Evolutionary conservation across 2,888 invertebrate genomes (phyloP), one percentile per base, ranked within the genome.

Genomic region (Lithophane semibrunnea): DNA sequence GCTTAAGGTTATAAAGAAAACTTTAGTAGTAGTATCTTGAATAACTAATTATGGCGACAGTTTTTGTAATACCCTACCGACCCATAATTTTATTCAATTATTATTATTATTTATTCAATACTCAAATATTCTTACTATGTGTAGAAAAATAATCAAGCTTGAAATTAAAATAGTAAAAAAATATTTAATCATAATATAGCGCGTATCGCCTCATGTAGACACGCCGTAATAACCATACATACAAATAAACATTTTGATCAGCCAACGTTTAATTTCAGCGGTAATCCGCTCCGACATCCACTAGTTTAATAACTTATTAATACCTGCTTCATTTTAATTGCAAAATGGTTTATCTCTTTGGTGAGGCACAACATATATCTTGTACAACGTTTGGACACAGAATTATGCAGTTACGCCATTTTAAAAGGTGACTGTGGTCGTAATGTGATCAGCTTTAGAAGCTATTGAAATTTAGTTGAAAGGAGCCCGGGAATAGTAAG

Each of bases 261-360:
- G 9, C 47, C 1, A 47, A 77, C 29, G 56, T 79, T 79, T 71
- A 71, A 82, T 82, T 82, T 82, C 65, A 71, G 18, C 56, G n/a
- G 9, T 76, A 82, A 83, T 83, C 64, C 24, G 21, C 47, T 13
- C 42, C 42, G 80, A 74, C 72, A 54, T 74, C 44, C n/a, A 58
- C n/a, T 68, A 72, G 68, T 77, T 80, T 74, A 78, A 52, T 49
- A 29, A 64, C 77, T n/a, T 71, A 70, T 64, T 77, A 79, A 82
- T 65, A 69, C 24, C 24, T 56, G 56, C 68, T 60, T 21, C 13
- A 18, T 68, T 82, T 83, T 83, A 83, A 83, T 83, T 83, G 72
- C 61, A 76, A 82, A 71, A 79, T 72, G 56, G 63, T 29, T 72
- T 69, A 72, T 76, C 65, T 73, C 18, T 58, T 58, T 61, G 73